These are phyloP conservation scores for Pandemis heparana DNA, from an alignment of 2,888 invertebrate genomes.

Conservation along the genomic window DNA sequence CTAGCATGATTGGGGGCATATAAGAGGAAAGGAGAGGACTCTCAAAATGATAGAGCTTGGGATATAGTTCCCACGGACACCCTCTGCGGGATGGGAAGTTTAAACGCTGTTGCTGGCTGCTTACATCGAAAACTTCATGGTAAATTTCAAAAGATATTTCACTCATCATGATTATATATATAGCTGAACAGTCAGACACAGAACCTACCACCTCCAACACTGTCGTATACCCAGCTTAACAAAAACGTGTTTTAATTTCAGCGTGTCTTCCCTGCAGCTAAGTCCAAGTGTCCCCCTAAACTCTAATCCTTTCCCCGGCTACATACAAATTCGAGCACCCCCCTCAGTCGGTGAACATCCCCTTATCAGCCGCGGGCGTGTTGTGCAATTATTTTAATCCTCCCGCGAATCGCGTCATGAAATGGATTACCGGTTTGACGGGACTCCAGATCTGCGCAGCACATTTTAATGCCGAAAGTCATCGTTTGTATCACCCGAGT, in stretches of 20 bases:
- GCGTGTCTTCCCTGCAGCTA: neutral
- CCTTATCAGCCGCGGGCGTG: constrained; percentile 39
- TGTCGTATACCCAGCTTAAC: neutral
- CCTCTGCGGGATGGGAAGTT: too few relatives aligned
- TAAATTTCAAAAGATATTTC: too few relatives aligned
- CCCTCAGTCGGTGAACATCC: constrained; percentile 7
- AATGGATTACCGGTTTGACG: constrained; percentile 39
- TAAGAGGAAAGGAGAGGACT: too few relatives aligned
- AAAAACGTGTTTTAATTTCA: neutral
- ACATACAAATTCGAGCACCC: neutral
- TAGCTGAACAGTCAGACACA: too few relatives aligned
- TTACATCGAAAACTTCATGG: too few relatives aligned
- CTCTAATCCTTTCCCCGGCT: neutral
- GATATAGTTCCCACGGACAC: too few relatives aligned
- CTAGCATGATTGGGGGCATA: too few relatives aligned
- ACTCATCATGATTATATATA: too few relatives aligned
- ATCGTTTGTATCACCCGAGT: too few relatives aligned
- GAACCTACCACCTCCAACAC: neutral
- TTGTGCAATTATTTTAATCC: constrained; percentile 35
- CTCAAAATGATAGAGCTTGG: too few relatives aligned
- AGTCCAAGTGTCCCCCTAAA: neutral
- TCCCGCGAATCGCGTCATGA: constrained; percentile 5
- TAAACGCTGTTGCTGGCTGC: too few relatives aligned
- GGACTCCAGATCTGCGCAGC: constrained; percentile 31
- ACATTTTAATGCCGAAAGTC: constrained; percentile 29